phyloP scores from a whole-genome alignment of 1,140 invertebrate species.

The Solen grandis region DNA sequence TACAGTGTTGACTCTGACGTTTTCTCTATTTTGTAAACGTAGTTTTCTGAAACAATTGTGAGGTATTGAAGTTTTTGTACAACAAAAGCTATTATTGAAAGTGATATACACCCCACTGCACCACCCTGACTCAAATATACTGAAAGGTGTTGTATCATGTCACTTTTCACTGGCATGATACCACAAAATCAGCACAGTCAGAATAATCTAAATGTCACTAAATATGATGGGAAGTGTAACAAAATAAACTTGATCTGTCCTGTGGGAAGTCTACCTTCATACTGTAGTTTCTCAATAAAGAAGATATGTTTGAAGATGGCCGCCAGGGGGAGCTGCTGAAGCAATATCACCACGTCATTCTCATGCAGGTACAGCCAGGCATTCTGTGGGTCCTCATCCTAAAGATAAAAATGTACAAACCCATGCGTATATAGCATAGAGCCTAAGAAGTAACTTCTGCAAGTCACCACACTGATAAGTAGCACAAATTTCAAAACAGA shows the following conservation, averaged over 20 bases:
- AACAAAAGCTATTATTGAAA: background rate
- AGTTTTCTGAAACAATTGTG: conserved; percentile 63
- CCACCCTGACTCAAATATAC: no score
- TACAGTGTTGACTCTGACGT: conserved; percentile 86
- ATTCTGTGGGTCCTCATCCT: conserved; percentile 84
- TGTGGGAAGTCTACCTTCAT: no score
- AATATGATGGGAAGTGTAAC: no score
- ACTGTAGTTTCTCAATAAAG: conserved; percentile 32
- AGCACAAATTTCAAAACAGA: background rate
- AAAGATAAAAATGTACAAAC: conserved; percentile 76
- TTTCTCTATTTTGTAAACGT: conserved; percentile 83
- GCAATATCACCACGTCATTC: conserved; percentile 88
- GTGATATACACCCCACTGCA: background rate
- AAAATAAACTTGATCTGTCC: no score
- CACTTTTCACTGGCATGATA: no score
- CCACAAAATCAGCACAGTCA: no score
- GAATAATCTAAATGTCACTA: no score
- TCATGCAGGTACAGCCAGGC: conserved; percentile 84
- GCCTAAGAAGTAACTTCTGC: background rate
- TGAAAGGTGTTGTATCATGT: no score
- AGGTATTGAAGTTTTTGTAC: background rate
- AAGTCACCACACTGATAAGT: background rate
- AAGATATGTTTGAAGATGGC: conserved; percentile 85
- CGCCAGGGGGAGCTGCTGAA: conserved; percentile 89
- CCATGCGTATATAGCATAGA: background rate